Evolutionary conservation across 2,113 vertebrate genomes (phyloP).

Genomic region (Natator depressus): DNA sequence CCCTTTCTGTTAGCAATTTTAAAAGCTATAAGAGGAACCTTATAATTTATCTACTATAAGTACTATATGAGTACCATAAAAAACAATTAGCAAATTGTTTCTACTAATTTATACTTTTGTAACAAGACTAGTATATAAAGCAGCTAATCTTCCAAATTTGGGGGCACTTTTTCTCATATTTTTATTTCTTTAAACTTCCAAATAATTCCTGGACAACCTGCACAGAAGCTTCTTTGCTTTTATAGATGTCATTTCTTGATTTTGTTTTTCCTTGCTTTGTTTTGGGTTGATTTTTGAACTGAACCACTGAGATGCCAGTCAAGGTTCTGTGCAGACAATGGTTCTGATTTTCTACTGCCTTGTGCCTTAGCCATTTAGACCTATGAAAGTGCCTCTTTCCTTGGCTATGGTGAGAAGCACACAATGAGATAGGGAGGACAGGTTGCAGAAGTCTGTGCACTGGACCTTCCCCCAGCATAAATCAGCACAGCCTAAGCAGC

Average conservation of each 20-base stretch:
- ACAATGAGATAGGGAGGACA: not conserved
- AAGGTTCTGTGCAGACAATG: not conserved
- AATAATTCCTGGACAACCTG: not conserved
- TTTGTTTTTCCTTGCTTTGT: not conserved
- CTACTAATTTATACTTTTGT: not conserved
- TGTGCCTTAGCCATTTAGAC: not conserved
- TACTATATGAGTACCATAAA: not conserved
- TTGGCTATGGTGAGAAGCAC: not conserved
- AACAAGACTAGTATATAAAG: not conserved
- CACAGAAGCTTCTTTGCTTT: not conserved
- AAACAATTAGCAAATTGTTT: not conserved
- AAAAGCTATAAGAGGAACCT: not conserved
- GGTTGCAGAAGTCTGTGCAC: not conserved
- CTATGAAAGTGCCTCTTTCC: not conserved
- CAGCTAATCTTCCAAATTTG: not conserved
- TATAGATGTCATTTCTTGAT: not conserved
- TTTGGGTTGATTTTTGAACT: not conserved
- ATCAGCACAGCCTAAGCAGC: not conserved
- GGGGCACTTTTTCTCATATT: not conserved
- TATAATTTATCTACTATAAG: not conserved
- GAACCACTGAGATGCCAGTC: not conserved
- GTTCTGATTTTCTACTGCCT: not conserved
- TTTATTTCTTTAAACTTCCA: not conserved
- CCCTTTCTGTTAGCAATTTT: not conserved
- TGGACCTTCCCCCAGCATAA: not conserved